Conservation (phyloP, 2,113 vertebrate genomes). For the human region DNA sequence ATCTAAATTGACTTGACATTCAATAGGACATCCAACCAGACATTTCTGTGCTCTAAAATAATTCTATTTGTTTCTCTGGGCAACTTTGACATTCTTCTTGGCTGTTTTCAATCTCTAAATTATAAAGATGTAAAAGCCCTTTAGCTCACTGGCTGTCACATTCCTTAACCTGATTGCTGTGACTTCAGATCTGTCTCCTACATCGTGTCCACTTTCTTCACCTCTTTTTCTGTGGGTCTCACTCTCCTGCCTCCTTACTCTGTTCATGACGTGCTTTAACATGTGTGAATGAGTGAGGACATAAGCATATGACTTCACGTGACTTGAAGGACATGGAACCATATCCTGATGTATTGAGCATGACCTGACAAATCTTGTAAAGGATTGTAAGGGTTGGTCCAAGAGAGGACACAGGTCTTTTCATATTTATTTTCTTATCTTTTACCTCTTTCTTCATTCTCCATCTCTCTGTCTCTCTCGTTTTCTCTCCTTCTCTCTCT, state of each 20-base stretch:
- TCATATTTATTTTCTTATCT: not conserved
- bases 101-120: not conserved
- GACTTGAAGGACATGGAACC: not conserved
- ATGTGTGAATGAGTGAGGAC: accelerated
- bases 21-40: not conserved
- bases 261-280: accelerated
- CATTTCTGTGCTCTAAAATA: not conserved
- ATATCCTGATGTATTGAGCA: accelerated
- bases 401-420: accelerated
- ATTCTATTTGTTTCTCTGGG: not conserved
- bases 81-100: not conserved
- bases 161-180: not conserved
- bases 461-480: accelerated
- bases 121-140: not conserved
- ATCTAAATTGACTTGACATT: not conserved
- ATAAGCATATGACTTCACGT: not conserved
- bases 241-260: accelerated
- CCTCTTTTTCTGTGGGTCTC: no score
- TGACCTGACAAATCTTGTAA: accelerated
- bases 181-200: no score
- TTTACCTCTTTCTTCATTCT: not conserved
- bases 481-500: not conserved
- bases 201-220: accelerated
- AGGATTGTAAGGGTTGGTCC: accelerated
- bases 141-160: no score